phyloP scores from a whole-genome alignment of 2,113 vertebrate species.

The Ptychochromis oligacanthus region DNA sequence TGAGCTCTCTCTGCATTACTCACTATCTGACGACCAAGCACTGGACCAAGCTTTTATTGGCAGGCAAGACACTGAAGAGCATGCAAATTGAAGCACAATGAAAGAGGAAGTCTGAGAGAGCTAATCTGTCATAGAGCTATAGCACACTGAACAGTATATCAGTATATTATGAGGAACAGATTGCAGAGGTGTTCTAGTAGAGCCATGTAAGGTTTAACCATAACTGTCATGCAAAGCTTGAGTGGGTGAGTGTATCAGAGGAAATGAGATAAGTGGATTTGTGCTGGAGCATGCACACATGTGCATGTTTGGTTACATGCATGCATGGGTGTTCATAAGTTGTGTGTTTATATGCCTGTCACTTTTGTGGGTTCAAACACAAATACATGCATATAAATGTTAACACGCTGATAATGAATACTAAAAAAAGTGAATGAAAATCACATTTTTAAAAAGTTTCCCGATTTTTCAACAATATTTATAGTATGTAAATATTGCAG shows the following conservation, averaged over 20 bases:
- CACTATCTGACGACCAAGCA: background rate
- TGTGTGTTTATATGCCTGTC: background rate
- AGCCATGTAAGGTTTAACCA: background rate
- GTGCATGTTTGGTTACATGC: background rate
- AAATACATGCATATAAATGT: background rate
- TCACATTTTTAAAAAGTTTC: background rate
- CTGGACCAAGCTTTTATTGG: background rate
- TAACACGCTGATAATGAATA: background rate
- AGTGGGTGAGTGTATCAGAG: conserved; percentile 10
- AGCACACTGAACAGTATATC: background rate
- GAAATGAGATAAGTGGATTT: conserved; percentile 31
- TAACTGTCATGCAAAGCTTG: conserved; percentile 30
- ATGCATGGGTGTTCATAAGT: background rate
- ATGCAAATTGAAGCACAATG: conserved; percentile 1
- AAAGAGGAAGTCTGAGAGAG: background rate
- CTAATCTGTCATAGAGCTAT: conserved; percentile 11
- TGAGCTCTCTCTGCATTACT: background rate
- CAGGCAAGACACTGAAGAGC: conserved; percentile 4
- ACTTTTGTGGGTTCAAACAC: background rate
- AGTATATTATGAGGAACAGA: conserved; percentile 1
- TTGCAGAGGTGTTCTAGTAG: background rate
- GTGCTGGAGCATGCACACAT: background rate
- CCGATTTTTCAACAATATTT: background rate
- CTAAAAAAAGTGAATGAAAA: rapidly evolving
- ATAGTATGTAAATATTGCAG: background rate